Evolutionary conservation across 2,888 invertebrate species (phyloP).

Genomic region (Caenorhabditis sinica): DNA sequence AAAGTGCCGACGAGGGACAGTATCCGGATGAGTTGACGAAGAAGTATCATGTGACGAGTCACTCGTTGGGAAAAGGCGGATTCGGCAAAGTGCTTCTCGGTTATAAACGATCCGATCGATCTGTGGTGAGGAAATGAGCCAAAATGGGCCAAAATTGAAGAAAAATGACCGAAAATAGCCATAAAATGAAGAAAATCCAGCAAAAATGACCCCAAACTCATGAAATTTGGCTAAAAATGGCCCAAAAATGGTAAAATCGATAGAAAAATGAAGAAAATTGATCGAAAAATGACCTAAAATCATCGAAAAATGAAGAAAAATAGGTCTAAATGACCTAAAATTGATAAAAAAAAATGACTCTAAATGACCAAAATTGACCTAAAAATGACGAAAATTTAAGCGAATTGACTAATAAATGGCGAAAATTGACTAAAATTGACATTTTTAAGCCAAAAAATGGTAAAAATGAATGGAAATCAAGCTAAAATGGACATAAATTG

Average conservation of each 20-base stretch:
- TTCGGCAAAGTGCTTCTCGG: slow-evolving; percentile 72
- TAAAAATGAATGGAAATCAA: no score
- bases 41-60: slow-evolving; percentile 71
- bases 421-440: neutral
- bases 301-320: neutral
- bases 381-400: neutral
- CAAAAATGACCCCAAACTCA: no score
- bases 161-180: neutral
- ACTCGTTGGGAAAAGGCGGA: slow-evolving; percentile 72
- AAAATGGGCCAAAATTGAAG: neutral
- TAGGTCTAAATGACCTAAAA: neutral
- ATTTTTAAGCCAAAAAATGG: neutral
- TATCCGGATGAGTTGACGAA: slow-evolving; percentile 66
- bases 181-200: neutral
- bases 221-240: no score
- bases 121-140: slow-evolving; percentile 31
- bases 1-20: slow-evolving; percentile 46
- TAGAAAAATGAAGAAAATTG: neutral
- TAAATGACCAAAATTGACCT: neutral
- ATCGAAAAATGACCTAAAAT: neutral
- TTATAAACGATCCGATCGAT: slow-evolving; percentile 57
- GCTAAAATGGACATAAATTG: no score
- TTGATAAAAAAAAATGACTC: neutral
- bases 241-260: no score
- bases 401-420: neutral